Percentiles rank a stretch among this genome's conserved stretches.
phyloP scores from a whole-genome alignment of 2,888 invertebrate genomes.

The Esperia sulphurella region DNA sequence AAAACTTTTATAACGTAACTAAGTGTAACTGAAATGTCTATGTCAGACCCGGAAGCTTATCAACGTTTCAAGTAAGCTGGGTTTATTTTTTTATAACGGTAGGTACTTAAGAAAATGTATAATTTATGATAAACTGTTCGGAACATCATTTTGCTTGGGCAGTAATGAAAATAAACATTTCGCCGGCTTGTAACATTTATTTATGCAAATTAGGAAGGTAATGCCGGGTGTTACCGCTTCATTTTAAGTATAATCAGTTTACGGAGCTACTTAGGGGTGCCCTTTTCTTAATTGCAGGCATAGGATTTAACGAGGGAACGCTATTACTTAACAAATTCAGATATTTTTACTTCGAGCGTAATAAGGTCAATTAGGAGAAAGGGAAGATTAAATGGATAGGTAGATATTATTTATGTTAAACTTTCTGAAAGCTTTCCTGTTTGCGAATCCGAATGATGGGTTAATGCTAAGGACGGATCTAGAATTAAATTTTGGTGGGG shows the following conservation, averaged over 20 bases:
- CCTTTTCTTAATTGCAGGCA: constrained; percentile 56
- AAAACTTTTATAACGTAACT: too few species aligned
- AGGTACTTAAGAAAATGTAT: neutral
- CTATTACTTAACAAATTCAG: constrained; percentile 47
- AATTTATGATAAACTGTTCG: constrained; percentile 3
- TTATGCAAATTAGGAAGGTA: constrained; percentile 56
- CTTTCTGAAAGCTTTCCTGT: neutral
- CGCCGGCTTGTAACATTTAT: constrained; percentile 44
- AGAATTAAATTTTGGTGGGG: too few species aligned
- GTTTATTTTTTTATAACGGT: too few species aligned
- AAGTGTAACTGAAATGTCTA: too few species aligned
- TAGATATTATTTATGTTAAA: neutral
- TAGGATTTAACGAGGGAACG: constrained; percentile 59
- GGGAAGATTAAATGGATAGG: constrained; percentile 10
- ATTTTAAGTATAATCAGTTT: constrained; percentile 64
- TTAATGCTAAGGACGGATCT: too few species aligned
- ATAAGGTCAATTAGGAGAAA: constrained; percentile 13
- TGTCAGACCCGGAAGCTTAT: too few species aligned
- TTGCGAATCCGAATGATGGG: neutral
- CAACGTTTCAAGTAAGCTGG: too few species aligned
- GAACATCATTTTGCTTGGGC: constrained; percentile 4
- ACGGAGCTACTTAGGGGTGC: constrained; percentile 39
- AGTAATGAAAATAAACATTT: constrained; percentile 45
- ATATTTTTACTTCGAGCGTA: constrained; percentile 29
- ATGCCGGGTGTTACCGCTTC: constrained; percentile 59